Conservation (phyloP, 2,888 invertebrate genomes). For the Philaethria dido region DNA sequence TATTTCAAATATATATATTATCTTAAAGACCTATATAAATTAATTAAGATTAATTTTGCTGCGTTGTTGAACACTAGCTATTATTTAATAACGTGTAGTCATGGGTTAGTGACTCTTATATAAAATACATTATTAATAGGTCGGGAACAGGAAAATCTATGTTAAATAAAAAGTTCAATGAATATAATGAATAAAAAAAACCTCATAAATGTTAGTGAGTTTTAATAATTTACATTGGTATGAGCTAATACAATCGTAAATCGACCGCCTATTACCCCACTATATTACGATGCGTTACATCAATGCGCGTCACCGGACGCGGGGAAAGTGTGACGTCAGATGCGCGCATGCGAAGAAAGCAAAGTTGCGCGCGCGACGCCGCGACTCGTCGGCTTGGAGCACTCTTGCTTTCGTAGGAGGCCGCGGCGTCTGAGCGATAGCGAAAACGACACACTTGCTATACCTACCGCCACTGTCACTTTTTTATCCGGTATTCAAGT, state of each 20-base stretch:
- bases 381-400: slow-evolving; percentile 38
- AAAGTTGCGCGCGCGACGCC: slow-evolving; percentile 73
- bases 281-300: slow-evolving; percentile 68
- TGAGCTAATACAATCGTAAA: slow-evolving; percentile 43
- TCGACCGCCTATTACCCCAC: slow-evolving; percentile 56
- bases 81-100: neutral
- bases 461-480: slow-evolving; percentile 65
- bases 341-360: slow-evolving; percentile 77
- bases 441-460: slow-evolving; percentile 78
- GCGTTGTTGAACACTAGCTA: too few relatives aligned
- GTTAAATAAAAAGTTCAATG: slow-evolving; percentile 30
- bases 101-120: slow-evolving; percentile 11
- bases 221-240: slow-evolving; percentile 40
- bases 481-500: slow-evolving; percentile 76
- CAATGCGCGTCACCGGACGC: slow-evolving; percentile 68
- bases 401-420: slow-evolving; percentile 78
- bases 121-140: slow-evolving; percentile 23
- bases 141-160: slow-evolving; percentile 25
- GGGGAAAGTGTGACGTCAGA: slow-evolving; percentile 79
- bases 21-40: neutral
- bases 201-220: slow-evolving; percentile 41
- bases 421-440: slow-evolving; percentile 75
- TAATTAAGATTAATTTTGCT: neutral
- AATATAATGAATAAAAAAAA: slow-evolving; percentile 41
- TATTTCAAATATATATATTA: neutral